These are phyloP conservation scores for Phaethornis superciliosus DNA, from an alignment of 2,113 vertebrate genomes.

Conservation along the genomic window DNA sequence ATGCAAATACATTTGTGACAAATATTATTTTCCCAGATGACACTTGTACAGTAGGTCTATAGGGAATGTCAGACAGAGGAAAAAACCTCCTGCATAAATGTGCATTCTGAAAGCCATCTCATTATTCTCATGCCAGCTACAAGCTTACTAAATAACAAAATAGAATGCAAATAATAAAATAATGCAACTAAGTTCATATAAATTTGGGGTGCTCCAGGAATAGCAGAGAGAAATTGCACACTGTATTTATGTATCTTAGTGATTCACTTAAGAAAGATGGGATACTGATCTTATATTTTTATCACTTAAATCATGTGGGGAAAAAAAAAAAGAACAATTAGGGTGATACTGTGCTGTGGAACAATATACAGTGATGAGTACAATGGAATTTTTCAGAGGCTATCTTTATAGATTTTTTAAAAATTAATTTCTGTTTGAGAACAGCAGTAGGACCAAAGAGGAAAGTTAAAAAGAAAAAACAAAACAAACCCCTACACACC, in stretches of 20 bases:
- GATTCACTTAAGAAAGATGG: slow-evolving; percentile 16
- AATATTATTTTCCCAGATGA: slow-evolving; percentile 62
- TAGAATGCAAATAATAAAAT: slow-evolving; percentile 47
- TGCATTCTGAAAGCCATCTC: slow-evolving; percentile 63
- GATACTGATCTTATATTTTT: slow-evolving; percentile 46
- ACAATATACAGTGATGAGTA: neutral
- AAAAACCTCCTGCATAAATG: slow-evolving; percentile 50
- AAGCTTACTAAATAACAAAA: slow-evolving; percentile 60
- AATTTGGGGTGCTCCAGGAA: slow-evolving; percentile 43
- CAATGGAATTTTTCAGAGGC: neutral
- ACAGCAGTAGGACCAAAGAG: neutral
- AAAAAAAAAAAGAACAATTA: neutral
- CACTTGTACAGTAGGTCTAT: slow-evolving; percentile 48
- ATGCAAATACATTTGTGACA: slow-evolving; percentile 52
- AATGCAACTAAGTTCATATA: slow-evolving; percentile 63
- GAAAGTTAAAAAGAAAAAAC: neutral
- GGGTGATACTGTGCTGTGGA: neutral
- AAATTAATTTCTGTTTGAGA: neutral
- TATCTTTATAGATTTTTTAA: neutral
- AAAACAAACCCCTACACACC: too few species aligned
- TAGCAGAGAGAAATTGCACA: slow-evolving; percentile 37
- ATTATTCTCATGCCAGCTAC: slow-evolving; percentile 64
- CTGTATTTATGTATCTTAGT: neutral
- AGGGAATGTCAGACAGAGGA: slow-evolving; percentile 65
- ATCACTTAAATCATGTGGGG: neutral